A percentile compares a stretch with the other conserved stretches of the same genome.
These are phyloP conservation scores for Nephrotoma appendiculata DNA, from an alignment of 2,888 invertebrate species.

Conservation along the genomic window DNA sequence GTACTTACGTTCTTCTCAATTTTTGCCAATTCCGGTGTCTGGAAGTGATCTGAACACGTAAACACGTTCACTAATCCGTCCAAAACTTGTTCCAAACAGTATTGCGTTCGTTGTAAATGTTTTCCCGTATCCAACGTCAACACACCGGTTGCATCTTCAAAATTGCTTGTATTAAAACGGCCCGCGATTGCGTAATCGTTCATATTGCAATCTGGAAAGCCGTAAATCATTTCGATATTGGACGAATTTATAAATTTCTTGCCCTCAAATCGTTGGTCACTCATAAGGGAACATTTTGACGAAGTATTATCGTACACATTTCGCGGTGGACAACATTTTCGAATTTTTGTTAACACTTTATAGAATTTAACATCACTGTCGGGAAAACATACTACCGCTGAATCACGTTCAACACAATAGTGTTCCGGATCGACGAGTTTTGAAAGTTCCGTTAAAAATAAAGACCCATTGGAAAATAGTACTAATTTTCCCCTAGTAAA, in stretches of 20 bases:
- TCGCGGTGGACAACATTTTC: conserved; percentile 57
- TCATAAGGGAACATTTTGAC: conserved; percentile 32
- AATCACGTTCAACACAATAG: conserved; percentile 54
- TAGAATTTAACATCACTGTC: conserved; percentile 19
- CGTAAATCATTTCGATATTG: conserved; percentile 29
- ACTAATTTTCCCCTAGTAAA: conserved; percentile 31
- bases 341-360: conserved; percentile 23
- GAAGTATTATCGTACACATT: conserved; percentile 40
- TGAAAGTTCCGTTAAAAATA: conserved; percentile 38
- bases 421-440: conserved; percentile 36
- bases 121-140: conserved; percentile 35
- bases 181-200: conserved; percentile 43
- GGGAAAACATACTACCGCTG: conserved; percentile 45
- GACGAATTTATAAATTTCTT: conserved; percentile 21
- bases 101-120: conserved; percentile 14
- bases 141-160: conserved; percentile 38
- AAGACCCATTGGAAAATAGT: conserved; percentile 50
- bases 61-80: conserved; percentile 38
- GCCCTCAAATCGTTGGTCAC: conserved; percentile 23
- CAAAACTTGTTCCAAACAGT: conserved; percentile 17
- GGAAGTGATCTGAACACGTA: conserved; percentile 44
- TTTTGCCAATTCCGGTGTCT: conserved; percentile 15
- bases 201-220: conserved; percentile 41
- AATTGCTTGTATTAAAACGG: conserved; percentile 35
- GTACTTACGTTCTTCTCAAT: conserved; percentile 2